Evolutionary conservation across 2,113 vertebrate species (phyloP).

Genomic region (Bos taurus): ARS-UCD2.0 NC_037329.1:61261501-61262000

Average conservation of each 20-base stretch:
- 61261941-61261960: neutral
- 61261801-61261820: slow-evolving; percentile 22
- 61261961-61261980: neutral
- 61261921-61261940: slow-evolving; percentile 45
- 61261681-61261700: neutral
- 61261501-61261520: neutral
- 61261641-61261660: neutral
- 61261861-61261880: slow-evolving; percentile 45
- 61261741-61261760: neutral
- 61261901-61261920: slow-evolving; percentile 45
- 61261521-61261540: neutral
- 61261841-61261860: slow-evolving; percentile 33
- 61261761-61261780: neutral
- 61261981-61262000: slow-evolving; percentile 36
- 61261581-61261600: neutral
- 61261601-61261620: neutral
- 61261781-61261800: slow-evolving; percentile 59
- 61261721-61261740: neutral
- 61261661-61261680: neutral
- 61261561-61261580: neutral
- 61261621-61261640: neutral
- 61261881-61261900: slow-evolving; percentile 53
- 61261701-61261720: neutral
- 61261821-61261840: slow-evolving; percentile 58
- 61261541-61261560: neutral